Percentiles rank a stretch among this genome's conserved stretches.
These are phyloP conservation scores for Mus spretus DNA, from an alignment of 2,797 vertebrate species.

Conservation along the genomic window DNA sequence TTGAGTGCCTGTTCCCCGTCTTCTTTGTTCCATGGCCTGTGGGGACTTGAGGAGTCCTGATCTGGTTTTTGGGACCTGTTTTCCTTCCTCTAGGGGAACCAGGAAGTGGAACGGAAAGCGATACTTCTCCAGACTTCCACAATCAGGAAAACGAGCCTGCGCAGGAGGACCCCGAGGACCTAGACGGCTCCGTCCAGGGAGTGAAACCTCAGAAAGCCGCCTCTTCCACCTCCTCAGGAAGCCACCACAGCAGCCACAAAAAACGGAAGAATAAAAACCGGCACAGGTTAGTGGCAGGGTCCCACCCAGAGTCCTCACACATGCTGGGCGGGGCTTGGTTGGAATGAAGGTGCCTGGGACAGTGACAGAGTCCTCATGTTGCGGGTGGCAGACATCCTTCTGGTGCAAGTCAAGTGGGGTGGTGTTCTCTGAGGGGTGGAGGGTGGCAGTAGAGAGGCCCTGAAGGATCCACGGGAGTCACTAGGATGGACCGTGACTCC, in stretches of 20 bases:
- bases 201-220: slow-evolving; percentile 98
- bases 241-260: slow-evolving; percentile 98
- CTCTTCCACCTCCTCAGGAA: slow-evolving; percentile 94
- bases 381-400: slow-evolving; percentile 18
- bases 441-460: not conserved
- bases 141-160: slow-evolving; percentile 98
- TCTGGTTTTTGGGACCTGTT: slow-evolving; percentile 55
- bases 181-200: slow-evolving; percentile 96
- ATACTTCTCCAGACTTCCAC: slow-evolving; percentile 98
- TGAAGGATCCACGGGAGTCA: not conserved
- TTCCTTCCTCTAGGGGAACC: slow-evolving; percentile 92
- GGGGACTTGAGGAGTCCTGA: slow-evolving; percentile 42
- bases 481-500: not conserved
- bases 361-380: not conserved
- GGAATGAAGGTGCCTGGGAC: not conserved
- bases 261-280: slow-evolving; percentile 99
- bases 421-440: not conserved
- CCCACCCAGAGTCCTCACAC: not conserved
- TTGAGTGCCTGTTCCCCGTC: not conserved
- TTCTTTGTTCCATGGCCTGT: not conserved
- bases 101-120: slow-evolving; percentile 97
- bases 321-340: not conserved
- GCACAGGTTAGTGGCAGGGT: slow-evolving; percentile 94
- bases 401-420: slow-evolving; percentile 4
- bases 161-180: slow-evolving; percentile 97